Base-by-base conservation (phyloP, 2,797 vertebrate species). In the Karalla daura region DNA sequence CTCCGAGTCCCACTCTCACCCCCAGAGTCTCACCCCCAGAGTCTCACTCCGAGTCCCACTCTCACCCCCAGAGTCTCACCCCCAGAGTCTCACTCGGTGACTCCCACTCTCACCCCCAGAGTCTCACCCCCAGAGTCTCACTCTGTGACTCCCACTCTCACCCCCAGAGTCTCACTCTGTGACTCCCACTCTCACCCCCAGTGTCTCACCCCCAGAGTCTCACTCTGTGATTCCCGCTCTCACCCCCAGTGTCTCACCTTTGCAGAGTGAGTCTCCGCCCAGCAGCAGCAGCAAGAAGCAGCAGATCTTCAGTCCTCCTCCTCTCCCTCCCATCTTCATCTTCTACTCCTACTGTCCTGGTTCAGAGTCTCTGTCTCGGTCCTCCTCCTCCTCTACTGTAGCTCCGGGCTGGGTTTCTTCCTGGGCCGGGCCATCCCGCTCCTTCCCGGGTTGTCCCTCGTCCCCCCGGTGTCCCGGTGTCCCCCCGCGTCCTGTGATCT, bases 291-390 rank as follows among this genome's bases (percentile, higher is more conserved):
- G 64, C 70, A 85, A n/a, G n/a, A n/a, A 62, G 0, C 61, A 75
- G 61, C 62, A 82, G 64, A 85, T 12, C 58, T 74, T 69, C 81
- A 86, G 74, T 66, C 58, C 65, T 5, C 75, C 50, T 68, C 70
- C 59, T 68, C 52, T 63, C 67, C 11, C 39, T 43, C 24, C 59
- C 55, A 32, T 53, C 54, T 14, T 33, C 61, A 58, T 58, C 68
- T 65, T 49, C 47, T 63, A 35, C 23, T 66, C 3, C 36, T 55
- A 71, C 44, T 23, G 70, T 75, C 60, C 46, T 58, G 43, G 56
- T 7, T 11, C 20, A 8, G 37, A n/a, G n/a, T n/a, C 45, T 18
- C 24, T 11, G 21, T 0, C 36, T 2, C 49, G 1, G 2, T 0
- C 18, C 2, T 18, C 27, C 6, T 30, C 30, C 3, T 8, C 4